Conservation (phyloP, 2,113 vertebrate species). For the Rhegmatorhina hoffmannsi region DNA sequence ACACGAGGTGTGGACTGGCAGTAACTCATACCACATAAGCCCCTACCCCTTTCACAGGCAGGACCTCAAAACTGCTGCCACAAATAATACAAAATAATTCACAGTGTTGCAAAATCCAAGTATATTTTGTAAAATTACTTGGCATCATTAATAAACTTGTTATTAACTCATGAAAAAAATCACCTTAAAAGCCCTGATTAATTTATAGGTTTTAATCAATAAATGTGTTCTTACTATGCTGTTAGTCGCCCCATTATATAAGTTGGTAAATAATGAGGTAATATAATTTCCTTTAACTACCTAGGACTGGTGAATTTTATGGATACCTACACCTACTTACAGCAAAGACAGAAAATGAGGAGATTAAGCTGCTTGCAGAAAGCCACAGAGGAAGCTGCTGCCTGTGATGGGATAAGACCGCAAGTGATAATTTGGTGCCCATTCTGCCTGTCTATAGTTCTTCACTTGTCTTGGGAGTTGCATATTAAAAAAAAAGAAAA, state of each 20-base stretch:
- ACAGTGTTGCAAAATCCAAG: neutral
- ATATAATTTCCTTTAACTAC: neutral
- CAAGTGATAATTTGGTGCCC: neutral
- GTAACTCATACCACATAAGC: accelerated
- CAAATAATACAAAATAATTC: neutral
- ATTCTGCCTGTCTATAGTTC: neutral
- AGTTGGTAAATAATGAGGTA: neutral
- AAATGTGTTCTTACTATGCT: neutral
- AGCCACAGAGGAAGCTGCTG: neutral
- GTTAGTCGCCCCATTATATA: neutral
- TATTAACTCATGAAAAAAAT: neutral
- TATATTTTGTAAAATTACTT: neutral
- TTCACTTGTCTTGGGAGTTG: neutral
- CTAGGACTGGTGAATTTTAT: neutral
- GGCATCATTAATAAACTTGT: neutral
- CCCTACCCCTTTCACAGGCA: neutral
- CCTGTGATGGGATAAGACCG: neutral
- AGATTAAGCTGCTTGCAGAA: neutral
- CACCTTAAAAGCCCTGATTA: neutral
- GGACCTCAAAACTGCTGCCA: neutral
- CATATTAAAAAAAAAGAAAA: accelerated
- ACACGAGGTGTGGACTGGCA: neutral
- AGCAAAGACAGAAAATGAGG: neutral
- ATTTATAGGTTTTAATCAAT: neutral
- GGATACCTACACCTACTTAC: neutral